phyloP scores from a whole-genome alignment of 2,888 invertebrate genomes.

The Campoletis raptor region DNA sequence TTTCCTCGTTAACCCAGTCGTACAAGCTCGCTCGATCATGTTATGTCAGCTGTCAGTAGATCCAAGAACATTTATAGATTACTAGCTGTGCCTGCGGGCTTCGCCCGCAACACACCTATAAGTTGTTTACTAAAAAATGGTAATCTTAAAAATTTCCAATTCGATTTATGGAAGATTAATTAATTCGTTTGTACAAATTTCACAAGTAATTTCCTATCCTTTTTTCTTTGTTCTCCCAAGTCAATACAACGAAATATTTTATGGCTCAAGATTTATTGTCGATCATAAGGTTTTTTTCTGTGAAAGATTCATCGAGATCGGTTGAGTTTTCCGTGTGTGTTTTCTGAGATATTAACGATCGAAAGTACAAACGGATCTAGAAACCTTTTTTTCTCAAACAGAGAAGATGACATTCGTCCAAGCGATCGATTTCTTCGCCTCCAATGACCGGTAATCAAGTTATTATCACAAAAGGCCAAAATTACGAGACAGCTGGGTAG shows the following conservation, averaged over 20 bases:
- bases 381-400: neutral
- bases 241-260: neutral
- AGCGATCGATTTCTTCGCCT: neutral
- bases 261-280: neutral
- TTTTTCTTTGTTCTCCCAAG: neutral
- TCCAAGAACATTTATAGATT: constrained; percentile 15
- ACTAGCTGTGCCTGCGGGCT: too few relatives aligned
- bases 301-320: neutral
- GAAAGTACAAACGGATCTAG: too few relatives aligned
- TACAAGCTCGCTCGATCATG: constrained; percentile 39
- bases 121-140: too few relatives aligned
- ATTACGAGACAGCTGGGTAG: constrained; percentile 2
- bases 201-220: neutral
- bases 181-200: neutral
- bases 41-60: constrained; percentile 30
- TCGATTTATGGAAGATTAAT: too few relatives aligned
- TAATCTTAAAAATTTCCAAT: too few relatives aligned
- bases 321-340: neutral
- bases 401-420: neutral
- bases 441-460: constrained; percentile 33
- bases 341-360: neutral
- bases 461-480: constrained; percentile 4
- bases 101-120: too few relatives aligned
- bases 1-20: constrained; percentile 40
- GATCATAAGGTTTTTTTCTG: neutral